These are phyloP conservation scores for Musca vetustissima DNA, from an alignment of 1,140 invertebrate species.

Conservation along the genomic window DNA sequence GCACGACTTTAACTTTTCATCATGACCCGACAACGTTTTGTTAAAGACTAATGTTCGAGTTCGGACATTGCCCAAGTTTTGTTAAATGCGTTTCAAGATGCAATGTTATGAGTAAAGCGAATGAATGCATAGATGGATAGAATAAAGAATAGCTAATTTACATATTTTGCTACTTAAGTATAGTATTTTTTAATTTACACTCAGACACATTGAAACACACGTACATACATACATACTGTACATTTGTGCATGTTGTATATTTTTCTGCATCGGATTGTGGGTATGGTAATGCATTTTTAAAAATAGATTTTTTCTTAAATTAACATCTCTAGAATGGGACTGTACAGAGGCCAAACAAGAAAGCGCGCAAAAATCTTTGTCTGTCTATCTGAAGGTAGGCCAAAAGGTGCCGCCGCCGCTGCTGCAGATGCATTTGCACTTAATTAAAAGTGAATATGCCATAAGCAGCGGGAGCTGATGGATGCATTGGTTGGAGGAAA, in stretches of 20 bases:
- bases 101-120: constrained; percentile 13
- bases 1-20: too few species aligned
- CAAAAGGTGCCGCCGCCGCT: not conserved
- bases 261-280: not conserved
- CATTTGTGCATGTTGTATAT: not conserved
- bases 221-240: too few species aligned
- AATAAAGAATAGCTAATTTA: not conserved
- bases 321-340: constrained; percentile 1
- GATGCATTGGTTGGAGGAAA: too few species aligned
- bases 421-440: not conserved
- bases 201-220: not conserved
- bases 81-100: constrained; percentile 12
- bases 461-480: too few species aligned
- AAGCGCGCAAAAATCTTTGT: constrained; percentile 2
- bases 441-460: constrained; percentile 4
- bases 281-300: not conserved
- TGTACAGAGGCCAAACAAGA: constrained; percentile 1
- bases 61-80: too few species aligned
- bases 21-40: too few species aligned
- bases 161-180: not conserved
- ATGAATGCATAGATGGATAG: too few species aligned
- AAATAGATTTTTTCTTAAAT: constrained; percentile 22
- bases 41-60: too few species aligned
- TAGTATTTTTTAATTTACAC: too few species aligned
- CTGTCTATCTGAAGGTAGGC: not conserved